These are phyloP conservation scores for Antechinus stuartii DNA, from an alignment of 2,113 vertebrate species.

Conservation along the genomic window DNA sequence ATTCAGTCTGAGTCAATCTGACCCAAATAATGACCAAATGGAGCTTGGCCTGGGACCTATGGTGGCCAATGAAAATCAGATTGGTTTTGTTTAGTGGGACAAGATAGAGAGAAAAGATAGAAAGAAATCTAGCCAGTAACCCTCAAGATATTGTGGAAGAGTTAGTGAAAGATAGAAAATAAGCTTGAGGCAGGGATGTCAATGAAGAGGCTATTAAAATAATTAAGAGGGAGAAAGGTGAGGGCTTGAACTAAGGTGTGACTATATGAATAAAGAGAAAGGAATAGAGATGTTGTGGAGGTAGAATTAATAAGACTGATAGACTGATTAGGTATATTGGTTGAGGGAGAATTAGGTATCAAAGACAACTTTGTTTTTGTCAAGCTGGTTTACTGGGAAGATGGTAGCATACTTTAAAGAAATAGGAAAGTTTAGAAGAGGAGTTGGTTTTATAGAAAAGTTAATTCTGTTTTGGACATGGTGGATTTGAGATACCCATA, in stretches of 20 bases:
- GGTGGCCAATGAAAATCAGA: no score
- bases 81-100: no score
- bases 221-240: neutral
- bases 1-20: no score
- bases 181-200: neutral
- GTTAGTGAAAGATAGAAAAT: neutral
- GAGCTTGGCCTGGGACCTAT: no score
- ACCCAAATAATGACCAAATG: no score
- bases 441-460: neutral
- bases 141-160: no score
- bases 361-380: neutral
- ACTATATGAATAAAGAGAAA: neutral
- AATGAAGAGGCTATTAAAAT: neutral
- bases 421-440: neutral
- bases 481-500: neutral
- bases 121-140: no score
- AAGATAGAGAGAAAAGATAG: no score
- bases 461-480: neutral
- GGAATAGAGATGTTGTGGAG: neutral
- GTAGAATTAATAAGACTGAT: neutral
- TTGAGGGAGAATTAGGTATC: neutral
- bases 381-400: neutral
- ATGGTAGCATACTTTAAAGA: neutral
- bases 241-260: neutral
- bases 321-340: neutral